Evolutionary conservation across 1,140 invertebrate genomes (phyloP).

Genomic region (Lethrus apterus): DNA sequence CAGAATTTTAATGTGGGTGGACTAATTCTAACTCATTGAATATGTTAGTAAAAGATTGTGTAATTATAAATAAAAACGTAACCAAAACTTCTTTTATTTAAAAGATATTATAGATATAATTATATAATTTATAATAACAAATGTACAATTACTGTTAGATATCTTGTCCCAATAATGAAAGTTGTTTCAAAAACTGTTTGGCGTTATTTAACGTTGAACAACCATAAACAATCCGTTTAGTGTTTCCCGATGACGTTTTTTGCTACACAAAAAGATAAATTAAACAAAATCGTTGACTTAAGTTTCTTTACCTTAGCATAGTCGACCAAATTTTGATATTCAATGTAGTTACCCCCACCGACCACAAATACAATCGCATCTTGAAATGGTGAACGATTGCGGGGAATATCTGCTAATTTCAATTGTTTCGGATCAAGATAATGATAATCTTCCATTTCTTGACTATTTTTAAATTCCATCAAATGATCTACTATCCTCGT

Average conservation of each 20-base stretch:
- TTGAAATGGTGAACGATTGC: conserved; percentile 64
- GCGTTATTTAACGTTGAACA: conserved; percentile 89
- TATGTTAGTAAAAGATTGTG: too few relatives aligned
- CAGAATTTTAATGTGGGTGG: too few relatives aligned
- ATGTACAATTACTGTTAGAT: too few relatives aligned
- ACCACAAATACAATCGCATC: conserved; percentile 95
- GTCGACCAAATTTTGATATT: conserved; percentile 97
- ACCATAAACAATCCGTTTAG: conserved; percentile 88
- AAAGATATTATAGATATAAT: too few relatives aligned
- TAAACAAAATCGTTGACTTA: conserved; percentile 30
- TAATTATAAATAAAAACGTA: too few relatives aligned
- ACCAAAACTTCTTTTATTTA: too few relatives aligned
- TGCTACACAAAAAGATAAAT: too few relatives aligned
- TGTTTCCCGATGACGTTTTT: conserved; percentile 61
- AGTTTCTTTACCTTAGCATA: conserved; percentile 68
- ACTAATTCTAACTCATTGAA: too few relatives aligned
- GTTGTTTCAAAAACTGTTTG: conserved; percentile 86
- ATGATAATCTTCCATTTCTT: conserved; percentile 78
- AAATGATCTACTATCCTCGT: conserved; percentile 88
- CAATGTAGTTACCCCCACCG: conserved; percentile 98
- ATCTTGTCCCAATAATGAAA: conserved; percentile 69
- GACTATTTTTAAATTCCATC: conserved; percentile 75
- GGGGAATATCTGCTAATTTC: conserved; percentile 61
- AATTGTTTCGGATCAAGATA: conserved; percentile 91
- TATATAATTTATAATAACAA: too few relatives aligned